Evolutionary conservation across 2,113 vertebrate species (phyloP), one percentile per base, ranked within the genome.

Genomic region (Perognathus longimembris): DNA sequence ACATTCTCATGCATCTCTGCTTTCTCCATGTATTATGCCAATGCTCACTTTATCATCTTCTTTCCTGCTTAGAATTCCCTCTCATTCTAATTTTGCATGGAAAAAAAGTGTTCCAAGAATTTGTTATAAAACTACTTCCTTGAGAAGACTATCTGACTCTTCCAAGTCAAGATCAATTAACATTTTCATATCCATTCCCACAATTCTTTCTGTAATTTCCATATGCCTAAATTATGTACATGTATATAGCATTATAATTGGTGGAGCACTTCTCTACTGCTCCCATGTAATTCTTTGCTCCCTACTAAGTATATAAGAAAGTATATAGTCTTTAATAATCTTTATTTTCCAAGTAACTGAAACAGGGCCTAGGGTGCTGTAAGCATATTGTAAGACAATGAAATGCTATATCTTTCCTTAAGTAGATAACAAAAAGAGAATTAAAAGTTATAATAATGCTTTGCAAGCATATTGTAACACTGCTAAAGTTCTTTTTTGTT

Each of bases 381-480:
- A 3, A 30, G 42, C 84, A 90, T 57, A 21, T 74, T 87, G 42
- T 63, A 66, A 89, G 17, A 74, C 5, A 79, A 17, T 78, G 79
- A 45, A 7, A 78, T 50, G 28, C 0, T 57, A 30, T 88, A 79
- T 88, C 71, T 90, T 61, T 38, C 28, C n/a, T 75, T 22, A 79
- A 75, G n/a, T 42, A n/a, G 74, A 76, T 50, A 87, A 67, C 21
- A 73, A 79, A 30, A 2, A 74, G 11, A 10, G 5, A 24, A 89
- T 71, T 1, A 66, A 75, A 59, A 93, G 54, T 45, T 45, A 21
- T 61, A 67, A 3, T 66, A 5, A 42, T 83, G 20, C 24, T 73
- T 78, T 87, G 34, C 6, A 87, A 95, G 82, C n/a, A 59, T 50
- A 78, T 45, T 67, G 21, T 90, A 54, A 88, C 7, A 54, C 54